Evolutionary conservation across 2,113 vertebrate species (phyloP), one percentile per base, ranked within the genome.

Genomic region (Diadophis punctatus): DNA sequence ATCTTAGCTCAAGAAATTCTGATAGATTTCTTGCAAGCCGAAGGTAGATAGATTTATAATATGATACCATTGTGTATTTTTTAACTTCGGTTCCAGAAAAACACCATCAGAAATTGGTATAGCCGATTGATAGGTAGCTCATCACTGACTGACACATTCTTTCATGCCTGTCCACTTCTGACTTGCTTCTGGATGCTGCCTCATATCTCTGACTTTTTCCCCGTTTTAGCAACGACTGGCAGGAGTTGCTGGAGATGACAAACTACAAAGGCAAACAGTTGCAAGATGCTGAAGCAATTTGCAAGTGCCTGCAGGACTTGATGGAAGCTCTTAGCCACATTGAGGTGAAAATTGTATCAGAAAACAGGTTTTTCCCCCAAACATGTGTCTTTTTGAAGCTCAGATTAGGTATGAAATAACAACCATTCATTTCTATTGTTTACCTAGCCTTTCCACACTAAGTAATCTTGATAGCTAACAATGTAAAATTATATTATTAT

Each of bases 241-340:
- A 97, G 6, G 97, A 98, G n/a, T 92, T 99, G 91, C 96, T 97
- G 93, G 94, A 94, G 90, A 93, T 97, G 84, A 97, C 97, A 84
- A 97, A 95, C 56, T 95, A 96, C 91, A 97, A 94, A 89, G 97
- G 98, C 86, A 94, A 95, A 85, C 94, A 27, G 74, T 97, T 99
- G 88, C 94, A 90, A 94, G 96, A 95, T 68, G 97, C 98, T 0
- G 97, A 98, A 90, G 90, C 30, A 0, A 96, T 98, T 95, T 97
- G 98, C 96, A 97, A 95, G 90, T 97, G 97, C 90, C 97, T 97
- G 93, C 97, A 96, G 93, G 98, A 98, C 88, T 97, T 99, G 94
- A 96, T 90, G 2, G 98, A 98, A 84, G 98, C 98, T 5, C 96
- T 99, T 56, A 86, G 90, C 7, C 97, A 98, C 55, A 98, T 98